phyloP scores from a whole-genome alignment of 2,113 vertebrate species.

The Cryptotis parvus region DNA sequence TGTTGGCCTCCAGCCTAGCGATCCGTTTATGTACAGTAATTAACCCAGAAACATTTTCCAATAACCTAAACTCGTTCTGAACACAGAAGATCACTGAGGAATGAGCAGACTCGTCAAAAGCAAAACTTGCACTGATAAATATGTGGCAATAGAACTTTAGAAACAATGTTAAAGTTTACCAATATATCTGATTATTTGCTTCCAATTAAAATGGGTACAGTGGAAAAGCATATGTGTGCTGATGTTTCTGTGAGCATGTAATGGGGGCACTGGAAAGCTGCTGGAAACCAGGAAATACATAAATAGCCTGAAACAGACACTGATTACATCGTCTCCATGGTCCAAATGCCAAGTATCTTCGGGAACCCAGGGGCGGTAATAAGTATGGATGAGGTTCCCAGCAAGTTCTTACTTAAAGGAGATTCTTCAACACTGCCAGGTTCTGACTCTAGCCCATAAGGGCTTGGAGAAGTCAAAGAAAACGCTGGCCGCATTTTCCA shows the following conservation, averaged over 20 bases:
- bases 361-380: conserved; percentile 53
- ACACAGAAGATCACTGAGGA: neutral
- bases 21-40: neutral
- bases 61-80: conserved; percentile 14
- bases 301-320: conserved; percentile 59
- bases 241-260: conserved; percentile 5
- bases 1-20: conserved; percentile 32
- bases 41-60: conserved; percentile 33
- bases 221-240: conserved; percentile 1
- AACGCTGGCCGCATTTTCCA: conserved; percentile 78
- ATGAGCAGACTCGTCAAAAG: neutral
- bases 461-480: conserved; percentile 75
- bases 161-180: conserved; percentile 32
- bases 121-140: neutral
- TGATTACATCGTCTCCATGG: conserved; percentile 67
- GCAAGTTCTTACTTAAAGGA: conserved; percentile 75
- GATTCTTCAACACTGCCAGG: conserved; percentile 74
- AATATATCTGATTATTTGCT: neutral
- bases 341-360: conserved; percentile 79
- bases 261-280: conserved; percentile 42
- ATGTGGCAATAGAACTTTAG: neutral
- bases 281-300: conserved; percentile 64
- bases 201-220: neutral
- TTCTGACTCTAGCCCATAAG: conserved; percentile 76
- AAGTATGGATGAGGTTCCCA: conserved; percentile 70